Base-by-base conservation (phyloP, 1,140 invertebrate genomes). In the Daktulosphaira vitifoliae region DNA sequence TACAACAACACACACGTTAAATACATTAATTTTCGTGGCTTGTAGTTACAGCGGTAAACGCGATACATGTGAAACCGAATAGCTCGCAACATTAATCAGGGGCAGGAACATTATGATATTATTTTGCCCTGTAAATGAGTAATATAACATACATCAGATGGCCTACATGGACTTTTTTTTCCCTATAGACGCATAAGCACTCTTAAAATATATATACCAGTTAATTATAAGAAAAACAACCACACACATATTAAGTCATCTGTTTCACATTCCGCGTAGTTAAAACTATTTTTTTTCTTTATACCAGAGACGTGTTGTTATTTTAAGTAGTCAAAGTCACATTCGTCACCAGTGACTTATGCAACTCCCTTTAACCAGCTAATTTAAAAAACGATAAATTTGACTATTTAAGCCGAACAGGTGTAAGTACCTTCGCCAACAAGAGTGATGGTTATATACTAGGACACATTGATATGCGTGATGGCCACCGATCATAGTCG, bases 171-270 rank as follows among this genome's bases (percentile, higher is more conserved):
- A n/a, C 5, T 44, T 44, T 59, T 52, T 62, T 62, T 33, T 23
- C 42, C 25, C 42, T 16, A 33, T 33, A 6, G 29, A 5, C 7
- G 39, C 11, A 11, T 44, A 15, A 46, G 25, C 26, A n/a, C 29
- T 62, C 56, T 62, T 62, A 33, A 48, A 62, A 62, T 62, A 62
- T 33, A 25, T 48, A 20, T 46, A 38, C 25, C 56, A 33, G 56
- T 62, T 62, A 62, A 62, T 62, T 62, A 62, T 62, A 23, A 38
- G 18, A 62, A 62, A n/a, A 62, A 62, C 56, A 62, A 62, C 56
- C 56, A 62, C 56, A 62, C 42, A 62, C 56, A 25, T 48, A 62
- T 48, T 62, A 62, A 48, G 56, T 62, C 42, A 62, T 46, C 42
- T 59, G 56, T 48, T 46, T 62, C 56, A 62, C 56, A 62, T 46